phyloP scores from a whole-genome alignment of 2,797 vertebrate genomes.

The Zalophus californianus region DNA sequence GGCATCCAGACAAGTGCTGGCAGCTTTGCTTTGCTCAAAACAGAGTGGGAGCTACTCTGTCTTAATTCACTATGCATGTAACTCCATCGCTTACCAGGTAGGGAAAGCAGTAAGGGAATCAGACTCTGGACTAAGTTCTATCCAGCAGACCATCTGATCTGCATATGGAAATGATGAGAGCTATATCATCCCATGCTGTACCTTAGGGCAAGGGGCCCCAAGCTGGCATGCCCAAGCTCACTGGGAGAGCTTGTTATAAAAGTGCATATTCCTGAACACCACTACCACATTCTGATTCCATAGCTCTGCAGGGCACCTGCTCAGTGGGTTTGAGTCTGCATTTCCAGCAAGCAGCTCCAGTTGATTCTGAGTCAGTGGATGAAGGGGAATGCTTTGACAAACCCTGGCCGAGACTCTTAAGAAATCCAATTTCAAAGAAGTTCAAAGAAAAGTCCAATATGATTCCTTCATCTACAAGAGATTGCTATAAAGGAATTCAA shows the following conservation, averaged over 20 bases:
- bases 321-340: background rate
- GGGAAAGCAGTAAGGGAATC: background rate
- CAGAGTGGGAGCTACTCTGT: background rate
- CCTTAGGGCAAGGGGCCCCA: background rate
- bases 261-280: background rate
- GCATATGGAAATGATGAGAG: background rate
- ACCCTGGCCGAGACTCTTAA: background rate
- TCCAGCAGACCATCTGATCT: background rate
- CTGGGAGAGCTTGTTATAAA: background rate
- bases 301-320: background rate
- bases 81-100: background rate
- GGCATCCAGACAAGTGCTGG: background rate
- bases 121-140: background rate
- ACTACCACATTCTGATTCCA: background rate
- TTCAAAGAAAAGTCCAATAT: constrained; percentile 20
- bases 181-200: background rate
- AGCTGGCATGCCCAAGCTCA: background rate
- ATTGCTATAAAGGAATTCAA: background rate
- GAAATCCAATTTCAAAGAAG: constrained; percentile 31
- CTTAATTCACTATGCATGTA: background rate
- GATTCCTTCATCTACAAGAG: background rate
- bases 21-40: background rate
- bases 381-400: background rate
- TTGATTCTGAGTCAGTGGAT: background rate
- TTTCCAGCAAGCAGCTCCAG: background rate